These are phyloP conservation scores for Amaurobius ferox DNA, from an alignment of 2,888 invertebrate genomes.

Conservation along the genomic window DNA sequence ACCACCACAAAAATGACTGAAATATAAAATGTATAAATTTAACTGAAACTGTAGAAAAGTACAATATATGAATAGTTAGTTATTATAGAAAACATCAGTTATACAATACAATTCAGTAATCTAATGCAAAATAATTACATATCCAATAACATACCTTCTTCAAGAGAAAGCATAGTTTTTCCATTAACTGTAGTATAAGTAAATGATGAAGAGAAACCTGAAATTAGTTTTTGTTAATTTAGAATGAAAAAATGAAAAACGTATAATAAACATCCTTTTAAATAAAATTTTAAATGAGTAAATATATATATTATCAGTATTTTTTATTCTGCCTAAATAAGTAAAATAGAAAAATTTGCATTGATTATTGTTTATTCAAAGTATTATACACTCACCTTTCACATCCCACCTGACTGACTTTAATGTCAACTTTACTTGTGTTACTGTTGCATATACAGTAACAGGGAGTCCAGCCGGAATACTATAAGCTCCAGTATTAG, in stretches of 20 bases:
- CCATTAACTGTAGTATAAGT: constrained; percentile 48
- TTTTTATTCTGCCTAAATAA: background rate
- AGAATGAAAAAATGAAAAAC: too few relatives aligned
- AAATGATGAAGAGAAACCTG: constrained; percentile 61
- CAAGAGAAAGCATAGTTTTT: constrained; percentile 55
- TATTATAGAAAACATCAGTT: too few relatives aligned
- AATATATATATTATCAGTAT: background rate
- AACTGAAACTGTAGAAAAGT: too few relatives aligned
- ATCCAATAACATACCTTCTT: constrained; percentile 72
- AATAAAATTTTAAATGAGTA: background rate
- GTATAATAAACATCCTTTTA: too few relatives aligned
- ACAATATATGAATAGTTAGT: too few relatives aligned
- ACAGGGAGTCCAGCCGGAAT: constrained; percentile 66
- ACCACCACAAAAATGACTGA: too few relatives aligned
- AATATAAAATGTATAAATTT: too few relatives aligned
- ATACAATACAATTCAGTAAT: too few relatives aligned
- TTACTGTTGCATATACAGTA: constrained; percentile 56
- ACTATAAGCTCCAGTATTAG: constrained; percentile 44
- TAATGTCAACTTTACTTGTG: constrained; percentile 28
- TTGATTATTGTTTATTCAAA: background rate
- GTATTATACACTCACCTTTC: constrained; percentile 58
- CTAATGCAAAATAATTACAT: too few relatives aligned
- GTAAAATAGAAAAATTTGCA: background rate
- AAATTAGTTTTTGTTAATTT: too few relatives aligned
- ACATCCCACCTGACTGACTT: constrained; percentile 72